A percentile compares a stretch with the other conserved stretches of the same genome.
Conservation (phyloP, 2,113 vertebrate genomes). For the Corythaixoides concolor region DNA sequence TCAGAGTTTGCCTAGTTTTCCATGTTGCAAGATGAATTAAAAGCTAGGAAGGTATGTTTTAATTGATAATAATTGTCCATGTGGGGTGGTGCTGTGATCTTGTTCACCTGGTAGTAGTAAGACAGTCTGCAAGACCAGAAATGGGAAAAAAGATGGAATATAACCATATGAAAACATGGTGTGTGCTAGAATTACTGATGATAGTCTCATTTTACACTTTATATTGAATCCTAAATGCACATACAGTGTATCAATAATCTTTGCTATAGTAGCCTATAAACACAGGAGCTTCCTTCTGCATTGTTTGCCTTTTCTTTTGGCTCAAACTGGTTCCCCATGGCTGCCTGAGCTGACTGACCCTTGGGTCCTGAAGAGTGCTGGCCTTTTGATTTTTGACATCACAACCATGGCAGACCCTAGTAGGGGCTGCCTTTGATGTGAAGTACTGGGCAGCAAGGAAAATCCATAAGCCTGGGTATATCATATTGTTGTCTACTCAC, state of each 20-base stretch:
- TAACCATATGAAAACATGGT: neutral
- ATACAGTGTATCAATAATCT: neutral
- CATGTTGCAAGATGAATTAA: neutral
- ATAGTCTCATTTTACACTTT: neutral
- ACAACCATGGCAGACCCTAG: neutral
- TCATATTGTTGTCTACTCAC: neutral
- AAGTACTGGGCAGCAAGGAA: neutral
- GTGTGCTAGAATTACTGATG: neutral
- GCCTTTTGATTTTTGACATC: neutral
- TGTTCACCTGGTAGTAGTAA: neutral
- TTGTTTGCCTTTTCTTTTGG: neutral
- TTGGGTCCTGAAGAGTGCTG: fast-evolving
- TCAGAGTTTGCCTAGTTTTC: neutral
- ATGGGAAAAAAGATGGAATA: neutral
- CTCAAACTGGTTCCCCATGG: neutral
- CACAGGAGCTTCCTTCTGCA: neutral
- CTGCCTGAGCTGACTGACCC: neutral
- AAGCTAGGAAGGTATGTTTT: neutral
- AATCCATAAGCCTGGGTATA: fast-evolving
- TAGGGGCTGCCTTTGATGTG: neutral
- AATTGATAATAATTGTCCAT: neutral
- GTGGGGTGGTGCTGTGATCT: neutral
- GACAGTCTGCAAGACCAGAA: neutral
- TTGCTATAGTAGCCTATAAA: neutral
- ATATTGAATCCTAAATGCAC: neutral